Evolutionary conservation across 2,888 invertebrate genomes (phyloP), one percentile per base, ranked within the genome.

Genomic region (Dryococelus australis): DNA sequence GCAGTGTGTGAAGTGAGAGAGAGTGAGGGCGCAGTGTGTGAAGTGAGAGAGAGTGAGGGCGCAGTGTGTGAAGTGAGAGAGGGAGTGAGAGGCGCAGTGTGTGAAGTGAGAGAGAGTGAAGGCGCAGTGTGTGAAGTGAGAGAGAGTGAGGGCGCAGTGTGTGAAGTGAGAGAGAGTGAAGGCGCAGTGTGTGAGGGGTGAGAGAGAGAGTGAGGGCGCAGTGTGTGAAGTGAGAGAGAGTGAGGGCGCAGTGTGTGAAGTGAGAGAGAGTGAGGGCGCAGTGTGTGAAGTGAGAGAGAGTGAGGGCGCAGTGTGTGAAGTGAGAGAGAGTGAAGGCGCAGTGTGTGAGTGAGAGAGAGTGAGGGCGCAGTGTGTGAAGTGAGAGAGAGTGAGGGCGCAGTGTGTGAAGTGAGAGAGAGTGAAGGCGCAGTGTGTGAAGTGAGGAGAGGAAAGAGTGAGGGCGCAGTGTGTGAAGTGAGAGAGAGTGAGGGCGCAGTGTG

Each of bases 121-220:
- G 0, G 95, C 94, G 90, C 96, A 96, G 90, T 95, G 95, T 43
- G 95, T 92, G 89, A 95, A 95, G 90, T 90, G 88, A n/a, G n/a
- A n/a, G n/a, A 35, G 35, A 35, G 35, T 35, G 4, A 95, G 90
- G 0, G 95, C 94, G 90, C 96, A 96, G 90, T 95, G 95, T 43
- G 95, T 92, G 89, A 95, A 95, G 90, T 90, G 88, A n/a, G n/a
- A n/a, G n/a, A 35, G 35, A 35, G 35, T 35, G 4, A 95, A 90
- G 0, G 95, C 94, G 90, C 96, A 96, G 90, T 95, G 95, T 43
- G 95, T 92, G 89, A 95, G 95, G 90, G n/a, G n/a, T n/a, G n/a
- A n/a, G n/a, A n/a, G n/a, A n/a, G n/a, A 35, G 35, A 35, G 35
- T 35, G 4, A 95, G 90, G 0, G 95, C 94, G 90, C 96, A 96